Percentiles rank a stretch among this genome's conserved stretches.
These are phyloP conservation scores for Alouatta palliata DNA, from an alignment of 2,113 vertebrate species.

Conservation along the genomic window DNA sequence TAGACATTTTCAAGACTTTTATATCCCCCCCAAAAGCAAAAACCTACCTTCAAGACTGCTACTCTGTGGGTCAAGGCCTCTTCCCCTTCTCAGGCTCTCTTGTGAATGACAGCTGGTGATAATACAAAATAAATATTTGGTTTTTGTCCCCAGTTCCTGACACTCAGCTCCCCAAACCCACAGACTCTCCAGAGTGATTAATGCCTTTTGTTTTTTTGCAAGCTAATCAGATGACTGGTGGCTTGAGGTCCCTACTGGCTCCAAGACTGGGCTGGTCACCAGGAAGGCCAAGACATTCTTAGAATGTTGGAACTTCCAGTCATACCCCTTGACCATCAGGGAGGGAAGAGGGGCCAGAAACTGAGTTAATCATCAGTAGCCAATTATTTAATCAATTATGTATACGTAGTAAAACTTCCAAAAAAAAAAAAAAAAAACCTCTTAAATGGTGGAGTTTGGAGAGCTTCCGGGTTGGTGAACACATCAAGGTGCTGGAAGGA, in stretches of 20 bases:
- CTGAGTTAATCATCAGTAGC: not conserved
- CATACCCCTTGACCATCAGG: not conserved
- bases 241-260: not conserved
- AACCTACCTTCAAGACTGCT: not conserved
- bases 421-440: not conserved
- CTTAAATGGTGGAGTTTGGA: not conserved
- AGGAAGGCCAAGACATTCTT: not conserved
- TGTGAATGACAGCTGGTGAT: not conserved
- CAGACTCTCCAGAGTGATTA: not conserved
- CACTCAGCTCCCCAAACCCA: not conserved
- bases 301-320: not conserved
- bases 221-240: not conserved
- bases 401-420: not conserved
- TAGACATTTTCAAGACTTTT: not conserved
- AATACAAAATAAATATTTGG: not conserved
- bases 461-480: not conserved
- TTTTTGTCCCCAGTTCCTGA: not conserved
- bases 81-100: not conserved
- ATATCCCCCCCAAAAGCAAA: not conserved
- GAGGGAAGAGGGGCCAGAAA: not conserved
- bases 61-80: accelerated
- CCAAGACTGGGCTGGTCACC: not conserved
- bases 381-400: not conserved
- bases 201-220: not conserved
- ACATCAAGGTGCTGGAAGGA: not conserved